These are phyloP conservation scores for Cancer borealis DNA, from an alignment of 2,888 invertebrate genomes.

Conservation along the genomic window DNA sequence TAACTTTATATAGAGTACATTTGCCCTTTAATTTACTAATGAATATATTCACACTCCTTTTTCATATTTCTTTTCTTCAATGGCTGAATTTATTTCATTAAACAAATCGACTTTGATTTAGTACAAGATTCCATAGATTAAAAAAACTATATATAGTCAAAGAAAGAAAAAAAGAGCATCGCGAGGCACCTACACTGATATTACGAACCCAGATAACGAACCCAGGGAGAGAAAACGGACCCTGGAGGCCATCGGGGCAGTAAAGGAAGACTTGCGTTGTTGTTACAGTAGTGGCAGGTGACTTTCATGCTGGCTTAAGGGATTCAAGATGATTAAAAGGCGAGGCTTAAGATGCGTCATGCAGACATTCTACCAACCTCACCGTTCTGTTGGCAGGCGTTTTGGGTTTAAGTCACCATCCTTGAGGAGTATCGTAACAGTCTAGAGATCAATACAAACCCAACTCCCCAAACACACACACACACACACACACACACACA, in stretches of 20 bases:
- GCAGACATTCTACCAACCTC: background rate
- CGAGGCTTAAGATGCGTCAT: background rate
- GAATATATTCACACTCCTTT: background rate
- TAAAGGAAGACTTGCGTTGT: background rate
- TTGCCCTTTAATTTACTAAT: too few relatives aligned
- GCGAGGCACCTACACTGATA: background rate
- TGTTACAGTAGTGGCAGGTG: background rate
- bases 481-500: constrained; percentile 44
- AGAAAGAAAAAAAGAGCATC: background rate
- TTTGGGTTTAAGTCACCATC: background rate
- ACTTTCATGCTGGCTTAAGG: constrained; percentile 20
- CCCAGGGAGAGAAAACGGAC: background rate
- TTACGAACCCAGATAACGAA: background rate
- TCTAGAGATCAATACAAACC: background rate
- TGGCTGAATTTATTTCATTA: background rate
- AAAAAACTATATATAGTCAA: too few relatives aligned
- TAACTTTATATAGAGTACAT: too few relatives aligned
- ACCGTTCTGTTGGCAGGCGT: background rate
- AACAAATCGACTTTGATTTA: too few relatives aligned
- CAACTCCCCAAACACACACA: background rate
- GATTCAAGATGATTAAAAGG: background rate
- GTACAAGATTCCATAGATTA: too few relatives aligned
- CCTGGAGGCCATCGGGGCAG: background rate
- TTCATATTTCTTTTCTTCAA: background rate
- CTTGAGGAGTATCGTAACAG: background rate